Evolutionary conservation across 2,797 vertebrate genomes (phyloP), one percentile per base, ranked within the genome.

Genomic region (Pitangus sulphuratus): DNA sequence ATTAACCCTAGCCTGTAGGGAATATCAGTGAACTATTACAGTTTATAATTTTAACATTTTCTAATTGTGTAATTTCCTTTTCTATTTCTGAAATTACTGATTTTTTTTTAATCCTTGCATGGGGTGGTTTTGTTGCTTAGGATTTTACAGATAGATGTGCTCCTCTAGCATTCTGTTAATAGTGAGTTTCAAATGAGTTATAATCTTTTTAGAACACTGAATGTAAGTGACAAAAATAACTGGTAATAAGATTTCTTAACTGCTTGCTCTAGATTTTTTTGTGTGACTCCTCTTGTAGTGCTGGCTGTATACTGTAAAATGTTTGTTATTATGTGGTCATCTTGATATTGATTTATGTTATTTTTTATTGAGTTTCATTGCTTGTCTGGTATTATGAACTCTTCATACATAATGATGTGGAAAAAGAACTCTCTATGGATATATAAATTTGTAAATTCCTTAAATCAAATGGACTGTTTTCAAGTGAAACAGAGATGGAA

Each of bases 181-280:
- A 90, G 74, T 47, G 33, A 11, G 31, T 87, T 93, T 96, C 65
- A 91, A 50, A 64, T 84, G 65, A 93, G 85, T 72, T 84, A 30
- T 82, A 84, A 42, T 74, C 39, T 77, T 24, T 80, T 96, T 85
- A 81, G 35, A 89, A 35, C 44, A 58, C 25, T 48, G 86, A 85
- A 61, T 65, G 4, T 89, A 96, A 85, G 71, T 91, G 78, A 94
- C 65, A 93, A 54, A 60, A 95, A 72, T 58, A 95, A 61, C 60
- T 88, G 58, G 33, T 54, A 77, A 77, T 79, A 72, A 64, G 42
- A 78, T 93, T 95, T 94, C 85, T 75, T 93, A 83, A 75, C 81
- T 78, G 50, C 10, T 42, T 74, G 69, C 89, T 84, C 30, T 50
- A 45, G 33, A n/a, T 48, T 89, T 91, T 91, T 84, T 76, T 70